Conservation (phyloP, 1,140 invertebrate species). For the Papilio glaucus region DNA sequence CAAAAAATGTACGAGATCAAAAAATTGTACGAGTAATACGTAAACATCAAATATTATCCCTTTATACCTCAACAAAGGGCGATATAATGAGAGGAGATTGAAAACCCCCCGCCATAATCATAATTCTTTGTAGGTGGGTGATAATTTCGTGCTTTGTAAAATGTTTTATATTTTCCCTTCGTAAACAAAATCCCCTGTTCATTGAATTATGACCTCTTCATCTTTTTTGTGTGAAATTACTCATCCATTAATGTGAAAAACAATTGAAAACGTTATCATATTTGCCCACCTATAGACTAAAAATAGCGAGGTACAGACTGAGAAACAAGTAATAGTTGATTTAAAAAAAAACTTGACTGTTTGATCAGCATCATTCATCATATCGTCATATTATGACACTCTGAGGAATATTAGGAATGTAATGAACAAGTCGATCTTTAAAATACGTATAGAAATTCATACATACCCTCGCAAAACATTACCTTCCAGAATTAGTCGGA, state of each 20-base stretch:
- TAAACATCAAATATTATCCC: conserved; percentile 31
- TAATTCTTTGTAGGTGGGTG: conserved; percentile 30
- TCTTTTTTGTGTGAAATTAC: no score
- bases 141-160: conserved; percentile 28
- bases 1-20: conserved; percentile 5
- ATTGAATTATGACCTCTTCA: neutral
- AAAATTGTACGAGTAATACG: conserved; percentile 16
- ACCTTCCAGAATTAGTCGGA: no score
- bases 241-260: neutral
- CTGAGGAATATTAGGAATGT: no score
- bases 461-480: no score
- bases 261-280: neutral
- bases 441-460: no score
- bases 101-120: conserved; percentile 23
- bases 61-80: conserved; percentile 26
- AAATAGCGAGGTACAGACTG: neutral
- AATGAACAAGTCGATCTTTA: no score
- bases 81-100: conserved; percentile 31
- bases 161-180: neutral
- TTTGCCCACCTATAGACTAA: neutral
- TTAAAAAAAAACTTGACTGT: no score
- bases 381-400: no score
- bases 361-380: no score
- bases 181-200: conserved; percentile 5
- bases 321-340: no score